phyloP scores from a whole-genome alignment of 2,888 invertebrate species.

The Eupithecia subfuscata region DNA sequence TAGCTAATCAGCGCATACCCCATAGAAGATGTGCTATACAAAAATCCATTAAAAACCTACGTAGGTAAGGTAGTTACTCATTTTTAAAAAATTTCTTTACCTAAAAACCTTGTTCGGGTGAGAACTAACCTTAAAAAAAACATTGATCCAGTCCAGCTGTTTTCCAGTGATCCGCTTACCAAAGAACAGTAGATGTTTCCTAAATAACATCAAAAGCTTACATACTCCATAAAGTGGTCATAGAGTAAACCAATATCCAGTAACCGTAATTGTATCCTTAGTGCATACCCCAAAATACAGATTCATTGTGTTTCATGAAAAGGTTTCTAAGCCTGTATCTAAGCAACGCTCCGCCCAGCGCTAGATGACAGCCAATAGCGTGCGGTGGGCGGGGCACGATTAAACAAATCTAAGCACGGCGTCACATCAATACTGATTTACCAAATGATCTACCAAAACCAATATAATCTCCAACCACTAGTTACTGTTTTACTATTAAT shows the following conservation, averaged over 20 bases:
- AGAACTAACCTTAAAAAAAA: background rate
- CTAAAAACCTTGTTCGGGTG: background rate
- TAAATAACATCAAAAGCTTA: background rate
- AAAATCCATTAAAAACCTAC: too few relatives aligned
- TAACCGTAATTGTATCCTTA: constrained; percentile 6
- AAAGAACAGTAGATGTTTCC: too few relatives aligned
- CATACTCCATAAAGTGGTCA: background rate
- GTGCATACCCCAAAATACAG: constrained; percentile 39
- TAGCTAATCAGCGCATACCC: too few relatives aligned
- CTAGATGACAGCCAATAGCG: constrained; percentile 73
- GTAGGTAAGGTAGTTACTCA: too few relatives aligned
- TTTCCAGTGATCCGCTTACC: background rate
- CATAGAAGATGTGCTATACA: too few relatives aligned
- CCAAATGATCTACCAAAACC: constrained; percentile 35
- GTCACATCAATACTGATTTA: constrained; percentile 35
- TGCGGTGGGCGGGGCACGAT: constrained; percentile 71
- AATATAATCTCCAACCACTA: constrained; percentile 3
- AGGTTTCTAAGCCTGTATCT: constrained; percentile 76
- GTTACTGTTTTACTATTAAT: constrained; percentile 4
- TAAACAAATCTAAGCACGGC: constrained; percentile 70
- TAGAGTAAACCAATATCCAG: background rate
- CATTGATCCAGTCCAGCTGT: background rate
- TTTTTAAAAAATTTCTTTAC: too few relatives aligned
- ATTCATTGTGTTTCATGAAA: constrained; percentile 56
- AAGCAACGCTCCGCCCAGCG: constrained; percentile 78